phyloP scores from a whole-genome alignment of 2,888 invertebrate genomes.

The Halocaridina rubra region DNA sequence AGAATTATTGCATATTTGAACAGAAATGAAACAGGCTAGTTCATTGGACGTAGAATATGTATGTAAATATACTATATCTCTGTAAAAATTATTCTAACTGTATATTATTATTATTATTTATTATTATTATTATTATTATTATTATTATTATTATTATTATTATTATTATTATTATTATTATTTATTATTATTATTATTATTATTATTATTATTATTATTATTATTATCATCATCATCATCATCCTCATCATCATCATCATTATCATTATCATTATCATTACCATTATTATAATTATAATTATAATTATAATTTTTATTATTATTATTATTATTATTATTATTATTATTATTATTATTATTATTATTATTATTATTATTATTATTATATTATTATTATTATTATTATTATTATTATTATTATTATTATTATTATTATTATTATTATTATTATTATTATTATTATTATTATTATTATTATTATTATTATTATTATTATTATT shows the following conservation, averaged over 20 bases:
- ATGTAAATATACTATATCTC: background rate
- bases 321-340: background rate
- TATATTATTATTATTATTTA: background rate
- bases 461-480: too few relatives aligned
- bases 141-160: background rate
- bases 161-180: background rate
- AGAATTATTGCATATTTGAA: background rate
- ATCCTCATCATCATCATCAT: background rate
- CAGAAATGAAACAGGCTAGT: background rate
- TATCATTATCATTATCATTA: background rate
- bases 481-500: too few relatives aligned
- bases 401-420: too few relatives aligned
- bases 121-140: background rate
- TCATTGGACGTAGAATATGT: background rate
- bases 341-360: background rate
- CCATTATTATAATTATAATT: background rate
- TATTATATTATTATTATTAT: too few relatives aligned
- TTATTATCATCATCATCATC: background rate
- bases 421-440: too few relatives aligned
- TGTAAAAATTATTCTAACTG: background rate
- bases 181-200: background rate
- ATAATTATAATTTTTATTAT: background rate
- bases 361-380: background rate
- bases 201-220: background rate
- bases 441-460: too few relatives aligned